phyloP scores from a whole-genome alignment of 2,113 vertebrate species.

The Theristicus caerulescens region DNA sequence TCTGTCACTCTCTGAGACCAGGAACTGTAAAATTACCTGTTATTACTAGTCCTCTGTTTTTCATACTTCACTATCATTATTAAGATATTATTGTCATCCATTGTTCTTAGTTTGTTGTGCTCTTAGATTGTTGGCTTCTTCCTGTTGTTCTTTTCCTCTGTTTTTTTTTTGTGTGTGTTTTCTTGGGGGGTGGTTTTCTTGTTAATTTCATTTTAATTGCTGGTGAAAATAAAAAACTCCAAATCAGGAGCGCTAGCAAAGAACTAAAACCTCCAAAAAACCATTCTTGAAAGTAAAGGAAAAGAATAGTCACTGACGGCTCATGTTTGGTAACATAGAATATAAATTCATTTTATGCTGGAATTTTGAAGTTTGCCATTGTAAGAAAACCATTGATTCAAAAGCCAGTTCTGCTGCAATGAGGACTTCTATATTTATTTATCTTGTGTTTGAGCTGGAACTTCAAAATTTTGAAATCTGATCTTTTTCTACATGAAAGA shows the following conservation, averaged over 20 bases:
- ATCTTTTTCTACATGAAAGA: background rate
- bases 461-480: background rate
- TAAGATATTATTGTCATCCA: background rate
- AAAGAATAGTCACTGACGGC: background rate
- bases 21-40: background rate
- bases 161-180: too few relatives aligned
- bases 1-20: background rate
- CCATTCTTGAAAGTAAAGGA: background rate
- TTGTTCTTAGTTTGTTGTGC: background rate
- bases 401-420: background rate
- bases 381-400: background rate
- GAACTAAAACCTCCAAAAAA: background rate
- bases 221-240: background rate
- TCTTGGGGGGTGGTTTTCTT: fast-evolving
- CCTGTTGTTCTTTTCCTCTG: too few relatives aligned
- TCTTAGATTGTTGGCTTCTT: background rate
- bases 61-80: background rate
- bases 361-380: background rate
- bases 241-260: fast-evolving
- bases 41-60: background rate
- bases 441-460: background rate
- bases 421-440: background rate
- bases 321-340: background rate
- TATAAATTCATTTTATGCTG: background rate
- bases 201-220: background rate